Evolutionary conservation across 1,140 invertebrate genomes (phyloP), one percentile per base, ranked within the genome.

Genomic region (Drosophila lacteicornis): DNA sequence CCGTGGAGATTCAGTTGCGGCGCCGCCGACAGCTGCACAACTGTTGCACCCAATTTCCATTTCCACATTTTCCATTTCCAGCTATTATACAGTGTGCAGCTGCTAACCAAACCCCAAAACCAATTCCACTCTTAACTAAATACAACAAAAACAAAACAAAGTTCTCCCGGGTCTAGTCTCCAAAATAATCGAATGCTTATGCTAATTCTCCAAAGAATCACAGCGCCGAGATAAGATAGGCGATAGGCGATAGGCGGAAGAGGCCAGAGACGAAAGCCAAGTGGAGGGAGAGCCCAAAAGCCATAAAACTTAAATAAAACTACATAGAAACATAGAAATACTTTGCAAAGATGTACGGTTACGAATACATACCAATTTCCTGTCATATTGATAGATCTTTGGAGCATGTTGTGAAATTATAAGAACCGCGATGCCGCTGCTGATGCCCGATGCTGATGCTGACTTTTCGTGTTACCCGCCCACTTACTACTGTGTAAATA

Each of bases 21-120:
- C 33, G 19, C 22, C 60, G n/a, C 38, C 51, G 13, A 36, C 60
- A 62, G 36, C 60, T 55, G 60, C 60, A 59, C 57, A 59, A 59
- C 57, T 59, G 57, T 59, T 59, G 57, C 57, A 46, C 57, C 57
- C 40, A 59, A 17, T 59, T 59, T 47, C 56, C 53, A 56, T 56
- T 25, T 56, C 53, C 36, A 56, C 53, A 56, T 56, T 56, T 56
- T 56, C 53, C 53, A 56, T 55, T 55, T 55, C 33, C 51, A 55
- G 36, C 36, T 55, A 55, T 42, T 42, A n/a, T 40, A 22, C 22
- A 25, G 30, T 30, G 13, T 22, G 33, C 33, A 55, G 17, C 33
- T 22, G 51, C 51, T 55, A 38, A 36, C 30, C 51, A 53, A 38
- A 53, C 17, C 51, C 33, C 33, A 17, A 43, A 22, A 56, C 33